Base-by-base conservation (phyloP, 2,888 invertebrate genomes). In the Drosophila tripunctata region DNA sequence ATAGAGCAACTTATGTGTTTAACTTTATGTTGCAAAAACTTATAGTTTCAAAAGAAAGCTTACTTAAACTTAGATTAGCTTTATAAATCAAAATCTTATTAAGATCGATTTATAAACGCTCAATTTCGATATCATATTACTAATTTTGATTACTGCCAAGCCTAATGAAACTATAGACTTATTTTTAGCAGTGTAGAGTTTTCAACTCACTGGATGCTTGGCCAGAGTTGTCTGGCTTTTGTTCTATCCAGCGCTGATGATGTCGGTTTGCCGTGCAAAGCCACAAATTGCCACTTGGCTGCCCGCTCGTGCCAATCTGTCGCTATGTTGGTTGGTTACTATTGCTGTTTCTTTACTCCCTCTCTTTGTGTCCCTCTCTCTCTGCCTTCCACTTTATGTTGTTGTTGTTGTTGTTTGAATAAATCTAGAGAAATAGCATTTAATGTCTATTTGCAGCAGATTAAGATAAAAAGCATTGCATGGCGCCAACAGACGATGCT, bases 381-480 rank as follows among this genome's bases (percentile, higher is more conserved):
- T 52, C 63, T 55, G 56, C 43, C 30, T 55, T 58, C 21, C 38
- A 55, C 54, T 71, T 67, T 19, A 24, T 54, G 30, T 38, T 48
- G 41, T 14, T 47, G 63, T 19, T 68, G 67, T 66, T 74, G 74
- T 56, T 75, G 71, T 65, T 64, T 78, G 81, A 88, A 88, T 88
- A 88, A 88, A 88, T 88, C 87, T 82, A 78, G 76, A 77, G 75
- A 85, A 88, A 87, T 83, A 85, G 82, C 80, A 85, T 88, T 88
- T 88, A 88, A 88, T 88, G 85, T 82, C 88, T 82, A 88, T 88
- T 88, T 88, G 85, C 81, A 67, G 78, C 73, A 87, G 88, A 88
- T 88, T 85, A 83, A 83, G 83, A 83, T 83, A 79, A 83, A 85
- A 85, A 78, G 78, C 84, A 78, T 78, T 67, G 73, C 78, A 67